Percentiles rank a stretch among this genome's conserved stretches.
Conservation (phyloP, 2,888 invertebrate species). For the Lithophane socia region DNA sequence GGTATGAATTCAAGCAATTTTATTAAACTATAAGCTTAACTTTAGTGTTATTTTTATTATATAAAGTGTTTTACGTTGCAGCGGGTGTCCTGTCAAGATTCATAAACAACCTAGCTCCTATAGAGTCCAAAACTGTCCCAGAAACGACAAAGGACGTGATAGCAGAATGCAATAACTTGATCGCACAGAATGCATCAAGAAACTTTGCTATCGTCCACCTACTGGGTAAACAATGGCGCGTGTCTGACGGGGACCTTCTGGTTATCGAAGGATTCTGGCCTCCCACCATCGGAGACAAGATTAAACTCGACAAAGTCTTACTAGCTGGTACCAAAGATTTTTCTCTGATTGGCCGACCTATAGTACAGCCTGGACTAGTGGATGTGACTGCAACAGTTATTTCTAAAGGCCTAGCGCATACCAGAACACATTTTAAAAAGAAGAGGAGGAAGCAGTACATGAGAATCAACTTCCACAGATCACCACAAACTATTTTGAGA, state of each 20-base stretch:
- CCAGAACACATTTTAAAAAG: slow-evolving; percentile 94
- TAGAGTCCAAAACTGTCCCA: slow-evolving; percentile 71
- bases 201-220: slow-evolving; percentile 96
- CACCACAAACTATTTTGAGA: slow-evolving; percentile 93
- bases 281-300: slow-evolving; percentile 94
- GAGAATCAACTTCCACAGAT: slow-evolving; percentile 93
- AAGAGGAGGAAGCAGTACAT: slow-evolving; percentile 94
- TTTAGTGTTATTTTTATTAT: slow-evolving; percentile 8
- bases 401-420: slow-evolving; percentile 95
- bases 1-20: slow-evolving; percentile 66
- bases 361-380: slow-evolving; percentile 94
- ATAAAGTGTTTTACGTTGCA: slow-evolving; percentile 61
- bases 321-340: slow-evolving; percentile 95
- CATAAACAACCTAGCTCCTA: slow-evolving; percentile 75
- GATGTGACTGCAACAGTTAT: slow-evolving; percentile 95
- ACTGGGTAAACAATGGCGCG: slow-evolving; percentile 95
- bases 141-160: slow-evolving; percentile 89
- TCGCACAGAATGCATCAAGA: slow-evolving; percentile 90
- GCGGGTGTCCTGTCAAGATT: slow-evolving; percentile 84
- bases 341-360: slow-evolving; percentile 94
- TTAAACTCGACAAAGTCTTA: slow-evolving; percentile 95
- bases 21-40: neutral
- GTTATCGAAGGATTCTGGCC: slow-evolving; percentile 96
- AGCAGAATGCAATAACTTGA: slow-evolving; percentile 91
- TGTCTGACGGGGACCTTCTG: slow-evolving; percentile 96